Conservation (phyloP, 2,113 vertebrate species). For the Hemichromis elongatus region DNA sequence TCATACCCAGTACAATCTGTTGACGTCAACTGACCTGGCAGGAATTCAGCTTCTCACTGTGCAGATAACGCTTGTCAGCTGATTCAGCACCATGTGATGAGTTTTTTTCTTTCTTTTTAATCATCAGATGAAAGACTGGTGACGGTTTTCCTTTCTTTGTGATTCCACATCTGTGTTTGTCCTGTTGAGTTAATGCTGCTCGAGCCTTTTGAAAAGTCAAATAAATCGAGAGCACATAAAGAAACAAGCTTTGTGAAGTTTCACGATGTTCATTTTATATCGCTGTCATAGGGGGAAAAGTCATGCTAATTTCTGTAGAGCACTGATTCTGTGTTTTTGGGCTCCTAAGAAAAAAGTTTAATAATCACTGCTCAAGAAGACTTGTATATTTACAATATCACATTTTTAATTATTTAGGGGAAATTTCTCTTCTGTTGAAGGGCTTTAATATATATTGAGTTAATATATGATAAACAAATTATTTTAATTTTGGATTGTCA, state of each 20-base stretch:
- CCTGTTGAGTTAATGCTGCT: not conserved
- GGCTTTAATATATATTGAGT: not conserved
- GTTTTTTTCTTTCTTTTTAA: not conserved
- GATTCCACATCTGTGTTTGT: not conserved
- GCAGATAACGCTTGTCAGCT: constrained; percentile 27
- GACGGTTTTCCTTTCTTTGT: not conserved
- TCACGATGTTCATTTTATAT: not conserved
- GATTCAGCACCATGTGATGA: constrained; percentile 22
- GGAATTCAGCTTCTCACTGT: not conserved
- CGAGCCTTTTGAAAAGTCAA: not conserved
- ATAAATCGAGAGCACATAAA: not conserved
- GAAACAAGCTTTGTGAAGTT: not conserved
- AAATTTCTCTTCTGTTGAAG: not conserved
- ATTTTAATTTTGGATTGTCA: not conserved
- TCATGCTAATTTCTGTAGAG: not conserved
- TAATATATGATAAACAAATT: not conserved
- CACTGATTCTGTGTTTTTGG: not conserved
- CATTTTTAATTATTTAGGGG: not conserved
- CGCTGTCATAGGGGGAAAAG: not conserved
- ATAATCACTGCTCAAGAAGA: not conserved
- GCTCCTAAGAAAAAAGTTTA: not conserved
- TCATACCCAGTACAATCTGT: not conserved
- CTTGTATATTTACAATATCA: not conserved
- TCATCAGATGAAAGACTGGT: not conserved
- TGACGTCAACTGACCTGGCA: not conserved